Evolutionary conservation across 1,140 invertebrate species (phyloP).

Genomic region (Orius insidiosus): DNA sequence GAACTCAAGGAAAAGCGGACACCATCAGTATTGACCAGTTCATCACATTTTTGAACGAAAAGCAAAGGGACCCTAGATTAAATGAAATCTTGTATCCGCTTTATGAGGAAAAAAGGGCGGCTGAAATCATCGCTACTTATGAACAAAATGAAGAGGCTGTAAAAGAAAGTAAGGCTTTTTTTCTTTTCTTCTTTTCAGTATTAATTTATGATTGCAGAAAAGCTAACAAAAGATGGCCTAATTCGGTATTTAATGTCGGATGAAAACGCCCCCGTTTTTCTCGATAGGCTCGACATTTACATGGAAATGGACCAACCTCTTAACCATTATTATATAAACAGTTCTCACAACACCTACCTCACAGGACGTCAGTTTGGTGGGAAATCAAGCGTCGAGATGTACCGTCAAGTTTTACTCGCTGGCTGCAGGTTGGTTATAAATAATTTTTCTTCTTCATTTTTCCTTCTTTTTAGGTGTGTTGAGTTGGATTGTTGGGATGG

Average conservation of each 20-base stretch:
- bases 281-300: conserved; percentile 90
- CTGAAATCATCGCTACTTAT: conserved; percentile 87
- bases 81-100: conserved; percentile 98
- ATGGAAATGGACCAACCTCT: conserved; percentile 99
- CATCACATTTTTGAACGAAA: conserved; percentile 92
- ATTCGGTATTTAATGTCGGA: conserved; percentile 97
- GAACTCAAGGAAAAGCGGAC: conserved; percentile 77
- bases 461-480: conserved; percentile 82
- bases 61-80: conserved; percentile 91
- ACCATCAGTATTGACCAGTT: conserved; percentile 74
- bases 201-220: conserved; percentile 29
- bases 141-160: conserved; percentile 71
- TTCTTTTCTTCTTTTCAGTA: conserved; percentile 21
- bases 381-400: conserved; percentile 97
- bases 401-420: conserved; percentile 86
- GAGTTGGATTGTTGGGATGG: conserved; percentile 99
- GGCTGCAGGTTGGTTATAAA: conserved; percentile 89
- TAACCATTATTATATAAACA: conserved; percentile 98
- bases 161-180: conserved; percentile 45
- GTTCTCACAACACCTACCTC: conserved; percentile 97
- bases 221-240: conserved; percentile 83
- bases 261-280: conserved; percentile 96
- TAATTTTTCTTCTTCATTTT: too few species aligned
- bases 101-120: conserved; percentile 85
- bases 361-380: conserved; percentile 93